Percentiles rank a stretch among this genome's conserved stretches.
Conservation (phyloP, 2,888 invertebrate species). For the Ceriagrion tenellum region DNA sequence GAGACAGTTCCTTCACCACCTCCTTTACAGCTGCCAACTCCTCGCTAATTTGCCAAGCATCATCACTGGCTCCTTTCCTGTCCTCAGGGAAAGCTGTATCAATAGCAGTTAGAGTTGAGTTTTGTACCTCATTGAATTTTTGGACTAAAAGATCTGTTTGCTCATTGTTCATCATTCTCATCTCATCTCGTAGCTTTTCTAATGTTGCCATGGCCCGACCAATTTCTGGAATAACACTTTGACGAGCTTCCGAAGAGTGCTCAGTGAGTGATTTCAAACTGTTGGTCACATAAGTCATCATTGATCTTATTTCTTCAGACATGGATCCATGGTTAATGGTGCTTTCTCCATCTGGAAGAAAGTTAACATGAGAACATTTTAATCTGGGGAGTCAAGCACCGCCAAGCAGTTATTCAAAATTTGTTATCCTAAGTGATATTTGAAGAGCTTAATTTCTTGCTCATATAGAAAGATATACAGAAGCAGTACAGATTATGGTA, state of each 20-base stretch:
- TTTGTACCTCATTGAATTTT: conserved; percentile 30
- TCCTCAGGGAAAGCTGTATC: background rate
- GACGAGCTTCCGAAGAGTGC: background rate
- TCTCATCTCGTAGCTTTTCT: background rate
- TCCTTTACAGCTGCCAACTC: background rate
- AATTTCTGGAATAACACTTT: background rate
- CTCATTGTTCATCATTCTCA: background rate
- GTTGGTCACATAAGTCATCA: background rate
- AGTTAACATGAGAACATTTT: background rate
- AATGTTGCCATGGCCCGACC: background rate
- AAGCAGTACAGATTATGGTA: no score
- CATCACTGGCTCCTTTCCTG: background rate
- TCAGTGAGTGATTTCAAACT: background rate
- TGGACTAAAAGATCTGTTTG: background rate
- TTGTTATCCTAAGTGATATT: no score
- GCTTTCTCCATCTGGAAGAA: background rate
- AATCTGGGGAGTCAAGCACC: background rate
- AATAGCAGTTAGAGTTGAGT: background rate
- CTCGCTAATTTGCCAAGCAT: background rate
- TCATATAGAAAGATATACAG: no score
- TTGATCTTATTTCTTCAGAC: background rate
- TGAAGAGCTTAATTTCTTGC: no score
- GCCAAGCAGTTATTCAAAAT: no score
- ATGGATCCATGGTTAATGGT: background rate
- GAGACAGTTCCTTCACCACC: background rate